Conservation (phyloP, 2,888 invertebrate species). For the Bimastos eiseni region DNA sequence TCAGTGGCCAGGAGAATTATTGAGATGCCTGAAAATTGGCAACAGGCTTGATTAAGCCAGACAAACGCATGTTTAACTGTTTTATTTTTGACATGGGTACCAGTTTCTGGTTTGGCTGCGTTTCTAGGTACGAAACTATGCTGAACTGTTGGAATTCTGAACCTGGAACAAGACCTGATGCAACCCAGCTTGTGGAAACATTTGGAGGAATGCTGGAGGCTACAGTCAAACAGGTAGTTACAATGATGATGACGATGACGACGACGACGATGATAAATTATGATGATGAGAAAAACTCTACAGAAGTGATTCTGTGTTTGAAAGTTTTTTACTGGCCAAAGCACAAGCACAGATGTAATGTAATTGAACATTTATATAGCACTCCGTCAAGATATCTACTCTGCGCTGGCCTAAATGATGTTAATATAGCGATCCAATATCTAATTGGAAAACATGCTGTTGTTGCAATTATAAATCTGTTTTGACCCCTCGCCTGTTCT, state of each 20-base stretch:
- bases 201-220: conserved; percentile 21
- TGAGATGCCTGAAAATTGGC: background rate
- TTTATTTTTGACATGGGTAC: background rate
- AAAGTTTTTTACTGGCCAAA: too few species aligned
- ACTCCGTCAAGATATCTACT: too few species aligned
- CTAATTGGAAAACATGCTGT: too few species aligned
- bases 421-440: background rate
- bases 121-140: conserved; percentile 7
- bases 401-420: too few species aligned
- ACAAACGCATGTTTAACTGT: background rate
- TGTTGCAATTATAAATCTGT: too few species aligned
- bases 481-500: too few species aligned
- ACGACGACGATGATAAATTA: background rate
- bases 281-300: background rate
- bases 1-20: background rate
- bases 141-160: conserved; percentile 18
- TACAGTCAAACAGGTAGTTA: conserved; percentile 1
- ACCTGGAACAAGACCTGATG: background rate
- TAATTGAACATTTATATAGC: too few species aligned
- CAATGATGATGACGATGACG: background rate
- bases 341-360: background rate
- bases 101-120: background rate
- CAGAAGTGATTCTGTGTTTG: background rate
- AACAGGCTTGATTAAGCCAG: background rate
- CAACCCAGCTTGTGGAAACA: background rate